phyloP scores from a whole-genome alignment of 2,113 vertebrate species.

The Pogonocichla stellata region DNA sequence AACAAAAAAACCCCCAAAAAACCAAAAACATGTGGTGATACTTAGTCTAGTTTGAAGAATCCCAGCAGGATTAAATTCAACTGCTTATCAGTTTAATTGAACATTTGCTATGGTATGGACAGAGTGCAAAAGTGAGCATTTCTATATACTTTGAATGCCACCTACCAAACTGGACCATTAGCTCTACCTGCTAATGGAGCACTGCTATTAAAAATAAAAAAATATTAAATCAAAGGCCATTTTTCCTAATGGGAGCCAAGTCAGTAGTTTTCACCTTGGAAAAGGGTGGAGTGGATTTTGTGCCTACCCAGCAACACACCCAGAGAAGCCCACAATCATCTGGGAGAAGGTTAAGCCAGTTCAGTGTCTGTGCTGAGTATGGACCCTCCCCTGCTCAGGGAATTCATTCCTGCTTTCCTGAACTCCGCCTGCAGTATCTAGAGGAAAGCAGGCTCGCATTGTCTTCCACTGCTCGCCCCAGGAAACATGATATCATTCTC shows the following conservation, averaged over 20 bases:
- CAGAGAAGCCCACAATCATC: constrained; percentile 9
- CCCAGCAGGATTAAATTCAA: not conserved
- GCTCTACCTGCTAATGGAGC: not conserved
- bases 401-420: constrained; percentile 80
- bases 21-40: not conserved
- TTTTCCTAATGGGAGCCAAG: not conserved
- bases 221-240: not conserved
- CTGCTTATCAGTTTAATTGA: not conserved
- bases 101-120: not conserved
- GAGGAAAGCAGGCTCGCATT: constrained; percentile 75
- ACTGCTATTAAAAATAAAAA: not conserved
- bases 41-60: not conserved
- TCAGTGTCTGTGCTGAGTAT: constrained; percentile 21
- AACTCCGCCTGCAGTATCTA: constrained; percentile 77
- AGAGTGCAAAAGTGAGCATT: not conserved
- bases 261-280: constrained; percentile 32
- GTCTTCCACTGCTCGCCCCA: constrained; percentile 76
- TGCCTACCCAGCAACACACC: constrained; percentile 62
- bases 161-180: not conserved
- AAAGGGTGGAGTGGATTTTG: constrained; percentile 68
- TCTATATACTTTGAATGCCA: not conserved
- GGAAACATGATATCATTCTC: constrained; percentile 83
- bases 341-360: constrained; percentile 68
- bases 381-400: constrained; percentile 48
- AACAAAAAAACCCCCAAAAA: not conserved